Conservation (phyloP, 2,113 vertebrate species). For the Phyllostomus discolor region DNA sequence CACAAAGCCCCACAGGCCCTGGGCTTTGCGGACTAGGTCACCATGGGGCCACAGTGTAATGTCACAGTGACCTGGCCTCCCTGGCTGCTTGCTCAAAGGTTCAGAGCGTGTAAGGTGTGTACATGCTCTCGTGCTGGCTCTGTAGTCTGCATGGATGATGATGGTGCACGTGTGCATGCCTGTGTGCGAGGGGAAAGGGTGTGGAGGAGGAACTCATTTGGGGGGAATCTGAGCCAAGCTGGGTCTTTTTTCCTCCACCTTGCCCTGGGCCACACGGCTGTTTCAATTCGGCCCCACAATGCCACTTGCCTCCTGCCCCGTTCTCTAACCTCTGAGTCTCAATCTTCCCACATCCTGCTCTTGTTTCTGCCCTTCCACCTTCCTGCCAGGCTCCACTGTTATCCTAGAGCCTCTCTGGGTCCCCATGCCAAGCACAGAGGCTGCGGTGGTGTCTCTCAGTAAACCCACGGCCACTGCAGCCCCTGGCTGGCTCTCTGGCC, state of each 20-base stretch:
- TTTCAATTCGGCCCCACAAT: neutral
- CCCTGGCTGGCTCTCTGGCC: neutral
- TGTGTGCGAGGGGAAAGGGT: neutral
- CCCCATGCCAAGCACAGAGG: neutral
- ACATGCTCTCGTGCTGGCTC: neutral
- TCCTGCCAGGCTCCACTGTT: neutral
- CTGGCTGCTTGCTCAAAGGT: constrained; percentile 27
- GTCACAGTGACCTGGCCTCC: constrained; percentile 61
- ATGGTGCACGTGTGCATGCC: rapidly evolving
- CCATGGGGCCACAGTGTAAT: neutral
- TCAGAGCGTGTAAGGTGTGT: neutral
- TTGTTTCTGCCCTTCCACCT: neutral
- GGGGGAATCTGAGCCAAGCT: neutral
- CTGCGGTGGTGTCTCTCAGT: neutral
- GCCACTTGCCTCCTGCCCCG: neutral
- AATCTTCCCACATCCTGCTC: neutral
- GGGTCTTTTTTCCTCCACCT: neutral
- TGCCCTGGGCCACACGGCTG: neutral
- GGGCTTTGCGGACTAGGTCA: neutral
- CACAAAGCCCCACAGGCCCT: neutral
- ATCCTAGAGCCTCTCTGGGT: neutral
- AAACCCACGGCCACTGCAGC: neutral
- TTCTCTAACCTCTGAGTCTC: neutral
- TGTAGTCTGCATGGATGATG: neutral
- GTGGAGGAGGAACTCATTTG: neutral